Conservation (phyloP, 1,140 invertebrate genomes). For the Cepaea nemoralis region DNA sequence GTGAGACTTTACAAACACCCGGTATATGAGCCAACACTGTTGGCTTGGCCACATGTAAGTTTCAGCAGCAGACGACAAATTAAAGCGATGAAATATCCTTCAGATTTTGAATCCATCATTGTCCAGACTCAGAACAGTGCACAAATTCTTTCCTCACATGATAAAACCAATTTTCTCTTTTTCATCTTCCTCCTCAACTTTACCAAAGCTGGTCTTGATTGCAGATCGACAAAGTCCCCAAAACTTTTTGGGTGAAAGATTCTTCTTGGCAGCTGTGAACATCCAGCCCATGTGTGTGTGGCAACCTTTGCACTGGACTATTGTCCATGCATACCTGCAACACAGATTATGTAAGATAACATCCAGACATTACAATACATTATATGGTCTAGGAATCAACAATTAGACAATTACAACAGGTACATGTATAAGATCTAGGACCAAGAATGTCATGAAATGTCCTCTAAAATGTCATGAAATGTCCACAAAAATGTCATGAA, state of each 20-base stretch:
- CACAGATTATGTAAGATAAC: too few species aligned
- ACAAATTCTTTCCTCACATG: neutral
- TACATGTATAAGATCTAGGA: too few species aligned
- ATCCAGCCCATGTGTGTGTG: constrained; percentile 83
- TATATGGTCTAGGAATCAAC: too few species aligned
- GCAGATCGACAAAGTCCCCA: constrained; percentile 79
- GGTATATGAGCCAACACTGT: too few species aligned
- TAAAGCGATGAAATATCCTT: neutral
- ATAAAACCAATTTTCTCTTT: constrained; percentile 6
- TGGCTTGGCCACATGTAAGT: neutral
- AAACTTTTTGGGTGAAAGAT: constrained; percentile 79
- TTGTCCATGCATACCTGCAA: constrained; percentile 84
- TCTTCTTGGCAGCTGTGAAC: constrained; percentile 78
- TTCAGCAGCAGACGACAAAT: neutral
- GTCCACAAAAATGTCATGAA: too few species aligned
- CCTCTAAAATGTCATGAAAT: too few species aligned
- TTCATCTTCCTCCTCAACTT: neutral
- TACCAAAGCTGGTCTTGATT: constrained; percentile 47
- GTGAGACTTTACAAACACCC: too few species aligned
- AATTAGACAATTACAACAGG: too few species aligned
- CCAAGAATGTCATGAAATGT: too few species aligned
- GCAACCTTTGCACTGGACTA: constrained; percentile 80
- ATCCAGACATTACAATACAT: too few species aligned
- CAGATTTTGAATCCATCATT: neutral
- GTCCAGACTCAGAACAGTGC: too few species aligned